Conservation (phyloP, 2,113 vertebrate species). For the Marcusenius ussheri region DNA sequence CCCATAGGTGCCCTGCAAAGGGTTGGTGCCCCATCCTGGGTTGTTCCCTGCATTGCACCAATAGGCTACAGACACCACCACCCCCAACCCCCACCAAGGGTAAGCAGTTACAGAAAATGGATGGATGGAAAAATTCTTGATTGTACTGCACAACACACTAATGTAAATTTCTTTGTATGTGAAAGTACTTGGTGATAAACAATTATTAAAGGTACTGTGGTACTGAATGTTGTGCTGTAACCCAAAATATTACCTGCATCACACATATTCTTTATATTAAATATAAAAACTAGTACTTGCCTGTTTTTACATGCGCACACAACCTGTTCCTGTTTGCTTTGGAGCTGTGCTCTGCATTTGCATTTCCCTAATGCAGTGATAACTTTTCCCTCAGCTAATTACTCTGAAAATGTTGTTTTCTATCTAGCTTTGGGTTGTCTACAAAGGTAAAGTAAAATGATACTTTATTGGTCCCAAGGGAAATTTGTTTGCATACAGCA, state of each 20-base stretch:
- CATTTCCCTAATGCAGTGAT: neutral
- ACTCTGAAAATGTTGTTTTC: neutral
- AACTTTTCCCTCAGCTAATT: neutral
- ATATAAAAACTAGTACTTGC: neutral
- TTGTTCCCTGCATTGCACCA: neutral
- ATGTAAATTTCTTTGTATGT: neutral
- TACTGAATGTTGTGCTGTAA: neutral
- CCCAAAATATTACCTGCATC: neutral
- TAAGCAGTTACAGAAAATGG: neutral
- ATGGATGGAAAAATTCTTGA: neutral
- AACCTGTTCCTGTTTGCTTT: neutral
- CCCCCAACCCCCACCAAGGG: neutral
- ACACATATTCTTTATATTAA: neutral
- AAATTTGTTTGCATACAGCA: neutral
- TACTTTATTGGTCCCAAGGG: neutral
- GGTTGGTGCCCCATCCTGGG: neutral
- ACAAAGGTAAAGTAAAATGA: neutral
- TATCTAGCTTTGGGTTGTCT: neutral
- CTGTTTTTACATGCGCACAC: neutral
- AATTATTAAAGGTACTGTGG: neutral
- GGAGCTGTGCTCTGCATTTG: neutral
- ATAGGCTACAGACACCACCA: neutral
- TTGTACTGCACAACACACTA: neutral
- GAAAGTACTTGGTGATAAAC: neutral
- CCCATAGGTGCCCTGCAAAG: no score